These are phyloP conservation scores for Drosophila navojoa DNA, from an alignment of 1,140 invertebrate genomes.

Conservation along the genomic window DNA sequence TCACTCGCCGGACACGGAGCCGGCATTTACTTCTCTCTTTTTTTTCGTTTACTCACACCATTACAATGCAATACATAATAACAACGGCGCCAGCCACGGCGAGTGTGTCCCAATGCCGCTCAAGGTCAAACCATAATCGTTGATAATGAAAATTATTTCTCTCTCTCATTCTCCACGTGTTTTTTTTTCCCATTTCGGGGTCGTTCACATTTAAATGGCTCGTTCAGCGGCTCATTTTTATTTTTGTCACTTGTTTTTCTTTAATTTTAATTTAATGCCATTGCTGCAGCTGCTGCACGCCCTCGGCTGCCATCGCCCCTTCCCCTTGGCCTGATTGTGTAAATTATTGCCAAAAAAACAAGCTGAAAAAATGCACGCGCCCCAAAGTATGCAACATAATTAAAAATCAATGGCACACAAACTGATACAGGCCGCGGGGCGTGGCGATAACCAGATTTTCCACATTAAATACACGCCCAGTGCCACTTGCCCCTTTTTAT, in stretches of 20 bases:
- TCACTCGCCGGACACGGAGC: constrained; percentile 47
- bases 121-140: constrained; percentile 82
- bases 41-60: constrained; percentile 65
- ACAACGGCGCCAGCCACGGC: constrained; percentile 18
- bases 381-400: constrained; percentile 80
- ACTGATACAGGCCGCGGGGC: constrained; percentile 62
- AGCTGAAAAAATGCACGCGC: constrained; percentile 36
- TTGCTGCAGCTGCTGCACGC: constrained; percentile 31
- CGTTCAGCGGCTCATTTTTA: constrained; percentile 55
- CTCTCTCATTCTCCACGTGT: constrained; percentile 16
- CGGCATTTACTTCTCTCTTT: constrained; percentile 49
- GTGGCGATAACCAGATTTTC: constrained; percentile 69
- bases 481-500: constrained; percentile 18
- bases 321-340: constrained; percentile 51
- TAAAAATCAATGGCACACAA: constrained; percentile 83
- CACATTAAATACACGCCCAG: constrained; percentile 67
- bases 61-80: constrained; percentile 59
- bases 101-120: constrained; percentile 70
- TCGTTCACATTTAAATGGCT: constrained; percentile 46
- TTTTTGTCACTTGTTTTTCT: constrained; percentile 79
- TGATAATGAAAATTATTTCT: constrained; percentile 83
- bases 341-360: constrained; percentile 52
- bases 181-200: constrained; percentile 28
- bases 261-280: constrained; percentile 80
- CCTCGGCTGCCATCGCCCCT: background rate